phyloP scores from a whole-genome alignment of 2,113 vertebrate genomes.

The Pitta sordida region DNA sequence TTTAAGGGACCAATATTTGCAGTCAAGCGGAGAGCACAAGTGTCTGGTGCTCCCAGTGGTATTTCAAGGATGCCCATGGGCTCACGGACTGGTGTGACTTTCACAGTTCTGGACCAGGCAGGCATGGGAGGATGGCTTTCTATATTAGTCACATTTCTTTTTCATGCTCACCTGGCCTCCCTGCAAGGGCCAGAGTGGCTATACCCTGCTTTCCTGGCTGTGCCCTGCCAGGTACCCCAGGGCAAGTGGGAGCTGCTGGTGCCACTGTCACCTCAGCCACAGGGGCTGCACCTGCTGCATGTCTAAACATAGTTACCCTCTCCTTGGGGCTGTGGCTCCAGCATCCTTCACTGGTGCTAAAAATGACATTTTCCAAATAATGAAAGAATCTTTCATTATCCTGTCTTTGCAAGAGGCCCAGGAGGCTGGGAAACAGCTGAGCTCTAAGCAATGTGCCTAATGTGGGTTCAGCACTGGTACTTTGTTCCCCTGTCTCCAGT shows the following conservation, averaged over 20 bases:
- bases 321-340: background rate
- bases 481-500: background rate
- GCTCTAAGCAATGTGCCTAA: background rate
- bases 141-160: background rate
- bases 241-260: fast-evolving
- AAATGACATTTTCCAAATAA: background rate
- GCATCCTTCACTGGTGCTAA: background rate
- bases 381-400: background rate
- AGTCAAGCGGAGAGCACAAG: fast-evolving
- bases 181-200: background rate
- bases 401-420: background rate
- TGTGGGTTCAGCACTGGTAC: background rate
- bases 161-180: background rate
- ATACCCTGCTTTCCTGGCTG: background rate
- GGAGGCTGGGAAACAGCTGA: background rate
- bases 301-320: background rate
- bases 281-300: background rate
- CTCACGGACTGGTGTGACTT: background rate
- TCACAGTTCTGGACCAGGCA: background rate
- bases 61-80: background rate
- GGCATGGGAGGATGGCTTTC: background rate
- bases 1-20: fast-evolving
- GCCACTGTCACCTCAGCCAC: background rate
- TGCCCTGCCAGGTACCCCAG: background rate
- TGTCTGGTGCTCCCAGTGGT: background rate